Base-by-base conservation (phyloP, 2,113 vertebrate genomes). In the Thryonomys swinderianus region DNA sequence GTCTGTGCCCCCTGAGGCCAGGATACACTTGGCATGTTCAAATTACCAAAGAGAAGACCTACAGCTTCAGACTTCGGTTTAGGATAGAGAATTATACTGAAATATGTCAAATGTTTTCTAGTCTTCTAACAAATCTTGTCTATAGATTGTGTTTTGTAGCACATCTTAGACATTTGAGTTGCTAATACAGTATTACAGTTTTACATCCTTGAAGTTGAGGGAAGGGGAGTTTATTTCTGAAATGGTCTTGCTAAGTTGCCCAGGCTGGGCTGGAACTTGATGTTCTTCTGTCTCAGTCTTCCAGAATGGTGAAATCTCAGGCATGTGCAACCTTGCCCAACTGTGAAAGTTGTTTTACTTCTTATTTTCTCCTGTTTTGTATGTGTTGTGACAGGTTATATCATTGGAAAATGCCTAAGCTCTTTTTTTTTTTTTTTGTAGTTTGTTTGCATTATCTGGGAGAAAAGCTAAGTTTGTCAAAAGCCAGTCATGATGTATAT, bases 401-500 rank as follows among this genome's bases (percentile, higher is more conserved):
- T 84, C 48, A 69, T 67, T 82, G 59, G 66, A 94, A 79, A 84
- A 91, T 55, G 51, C 73, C 80, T 94, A 53, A 87, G 85, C 69
- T 86, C 64, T 88, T 45, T 84, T 42, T 3, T 45, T 69, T n/a
- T 94, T 67, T 73, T 61, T 55, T 17, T 57, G 25, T 64, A 71
- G 8, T 76, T 90, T 57, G 74, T 94, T 66, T 81, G 25, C 27
- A 0, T 71, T 84, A 25, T 37, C n/a, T 88, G 48, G 53, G 81
- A 89, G 90, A 96, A 95, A 94, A 85, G 37, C 79, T 67, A 64
- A 34, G 45, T 90, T 88, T 81, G 81, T 92, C 17, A 64, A 76
- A 80, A 61, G 67, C 57, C 83, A 85, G 62, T 94, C 27, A 25
- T 83, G 21, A 16, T 81, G 34, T 21, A 66, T 82, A 69, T 25